These are phyloP conservation scores for Clunio marinus DNA, from an alignment of 2,888 invertebrate species.

Conservation along the genomic window DNA sequence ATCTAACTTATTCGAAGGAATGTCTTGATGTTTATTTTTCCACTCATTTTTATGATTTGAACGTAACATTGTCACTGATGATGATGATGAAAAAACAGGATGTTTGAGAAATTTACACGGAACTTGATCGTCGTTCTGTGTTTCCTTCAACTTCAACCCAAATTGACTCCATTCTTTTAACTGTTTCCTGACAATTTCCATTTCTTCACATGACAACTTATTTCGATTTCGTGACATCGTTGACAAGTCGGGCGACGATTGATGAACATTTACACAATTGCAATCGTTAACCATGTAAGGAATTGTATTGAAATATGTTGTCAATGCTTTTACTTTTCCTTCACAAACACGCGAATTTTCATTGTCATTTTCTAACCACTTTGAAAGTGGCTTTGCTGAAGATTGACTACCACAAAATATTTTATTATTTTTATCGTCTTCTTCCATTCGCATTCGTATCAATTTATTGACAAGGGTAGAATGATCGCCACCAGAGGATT, in stretches of 20 bases:
- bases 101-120: background rate
- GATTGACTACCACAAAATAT: no score
- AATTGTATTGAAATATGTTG: conserved; percentile 58
- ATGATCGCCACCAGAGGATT: conserved; percentile 8
- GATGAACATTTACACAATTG: conserved; percentile 8
- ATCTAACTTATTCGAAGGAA: background rate
- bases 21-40: background rate
- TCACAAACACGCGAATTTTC: conserved; percentile 53
- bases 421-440: no score
- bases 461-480: conserved; percentile 27
- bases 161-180: conserved; percentile 50
- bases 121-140: background rate
- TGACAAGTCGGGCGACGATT: conserved; percentile 27
- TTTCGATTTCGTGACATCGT: background rate
- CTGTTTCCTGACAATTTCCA: conserved; percentile 47
- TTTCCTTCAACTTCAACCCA: conserved; percentile 43
- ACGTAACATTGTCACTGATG: background rate
- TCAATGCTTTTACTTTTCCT: conserved; percentile 66
- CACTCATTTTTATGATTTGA: background rate
- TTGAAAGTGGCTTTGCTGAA: background rate
- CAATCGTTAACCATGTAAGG: conserved; percentile 12
- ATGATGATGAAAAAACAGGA: background rate
- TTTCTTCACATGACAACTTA: conserved; percentile 42
- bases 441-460: conserved; percentile 9
- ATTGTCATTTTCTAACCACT: background rate